These are phyloP conservation scores for Myotis daubentonii DNA, from an alignment of 2,797 vertebrate species.

Conservation along the genomic window DNA sequence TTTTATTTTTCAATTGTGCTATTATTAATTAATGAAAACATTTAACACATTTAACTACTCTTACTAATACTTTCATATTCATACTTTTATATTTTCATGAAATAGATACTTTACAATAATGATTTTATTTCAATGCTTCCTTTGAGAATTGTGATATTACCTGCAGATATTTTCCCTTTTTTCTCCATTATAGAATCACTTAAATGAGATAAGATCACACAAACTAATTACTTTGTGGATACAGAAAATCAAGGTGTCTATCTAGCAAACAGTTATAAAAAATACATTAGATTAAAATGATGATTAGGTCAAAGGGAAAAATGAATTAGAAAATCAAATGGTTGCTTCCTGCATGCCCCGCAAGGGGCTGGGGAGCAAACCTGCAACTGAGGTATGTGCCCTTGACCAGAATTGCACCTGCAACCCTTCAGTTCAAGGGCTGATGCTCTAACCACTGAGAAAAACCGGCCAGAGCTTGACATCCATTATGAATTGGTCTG, in stretches of 20 bases:
- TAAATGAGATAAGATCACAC: background rate
- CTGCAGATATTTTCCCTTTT: background rate
- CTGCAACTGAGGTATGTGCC: background rate
- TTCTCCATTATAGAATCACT: background rate
- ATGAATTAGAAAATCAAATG: background rate
- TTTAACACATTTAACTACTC: background rate
- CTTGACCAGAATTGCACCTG: background rate
- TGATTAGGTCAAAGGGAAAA: background rate
- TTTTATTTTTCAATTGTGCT: background rate
- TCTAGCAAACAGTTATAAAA: background rate
- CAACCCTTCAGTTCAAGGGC: background rate
- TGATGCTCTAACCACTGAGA: too few relatives aligned
- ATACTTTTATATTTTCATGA: background rate
- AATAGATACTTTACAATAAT: background rate
- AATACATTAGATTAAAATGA: background rate
- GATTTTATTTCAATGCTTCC: background rate
- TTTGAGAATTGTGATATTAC: background rate
- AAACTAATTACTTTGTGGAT: background rate
- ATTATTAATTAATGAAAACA: background rate
- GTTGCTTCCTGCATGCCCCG: background rate
- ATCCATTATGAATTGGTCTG: constrained; percentile 92
- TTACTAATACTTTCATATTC: background rate
- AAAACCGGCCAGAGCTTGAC: too few relatives aligned
- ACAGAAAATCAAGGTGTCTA: background rate
- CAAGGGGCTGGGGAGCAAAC: background rate